phyloP scores from a whole-genome alignment of 1,140 invertebrate species.

The Chrysopa pallens region DNA sequence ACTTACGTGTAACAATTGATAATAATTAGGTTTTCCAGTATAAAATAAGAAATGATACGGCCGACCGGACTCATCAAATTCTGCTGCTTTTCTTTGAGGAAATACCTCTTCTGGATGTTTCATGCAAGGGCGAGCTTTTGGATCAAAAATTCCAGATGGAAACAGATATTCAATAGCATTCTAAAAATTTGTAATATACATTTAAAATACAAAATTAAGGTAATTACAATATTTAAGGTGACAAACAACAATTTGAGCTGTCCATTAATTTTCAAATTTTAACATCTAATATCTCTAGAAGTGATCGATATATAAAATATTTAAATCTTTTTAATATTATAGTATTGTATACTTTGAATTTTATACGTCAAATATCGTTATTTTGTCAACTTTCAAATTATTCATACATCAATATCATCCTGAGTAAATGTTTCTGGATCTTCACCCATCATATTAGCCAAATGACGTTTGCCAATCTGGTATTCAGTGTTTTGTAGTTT shows the following conservation, averaged over 20 bases:
- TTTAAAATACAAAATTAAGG: too few relatives aligned
- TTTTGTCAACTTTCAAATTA: too few relatives aligned
- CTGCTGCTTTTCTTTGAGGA: slow-evolving; percentile 67
- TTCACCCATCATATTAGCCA: slow-evolving; percentile 97
- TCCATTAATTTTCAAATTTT: too few relatives aligned
- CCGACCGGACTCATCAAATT: slow-evolving; percentile 76
- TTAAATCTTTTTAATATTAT: too few relatives aligned
- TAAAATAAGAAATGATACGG: slow-evolving; percentile 84
- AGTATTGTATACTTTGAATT: too few relatives aligned
- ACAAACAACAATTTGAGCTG: too few relatives aligned
- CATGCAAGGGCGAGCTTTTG: slow-evolving; percentile 68
- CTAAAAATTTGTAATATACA: slow-evolving; percentile 27
- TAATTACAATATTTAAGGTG: too few relatives aligned
- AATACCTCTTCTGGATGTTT: slow-evolving; percentile 70
- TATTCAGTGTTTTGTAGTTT: slow-evolving; percentile 63
- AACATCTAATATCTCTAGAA: too few relatives aligned
- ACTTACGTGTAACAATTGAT: slow-evolving; percentile 62
- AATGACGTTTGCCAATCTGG: slow-evolving; percentile 80
- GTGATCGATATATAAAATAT: too few relatives aligned
- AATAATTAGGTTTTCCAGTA: slow-evolving; percentile 69
- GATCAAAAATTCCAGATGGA: slow-evolving; percentile 75
- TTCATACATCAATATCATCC: slow-evolving; percentile 63
- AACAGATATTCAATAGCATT: slow-evolving; percentile 79
- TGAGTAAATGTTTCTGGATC: slow-evolving; percentile 76
- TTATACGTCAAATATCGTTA: too few relatives aligned